Evolutionary conservation across 1,140 invertebrate species (phyloP).

Genomic region (Hylaeus anthracinus): DNA sequence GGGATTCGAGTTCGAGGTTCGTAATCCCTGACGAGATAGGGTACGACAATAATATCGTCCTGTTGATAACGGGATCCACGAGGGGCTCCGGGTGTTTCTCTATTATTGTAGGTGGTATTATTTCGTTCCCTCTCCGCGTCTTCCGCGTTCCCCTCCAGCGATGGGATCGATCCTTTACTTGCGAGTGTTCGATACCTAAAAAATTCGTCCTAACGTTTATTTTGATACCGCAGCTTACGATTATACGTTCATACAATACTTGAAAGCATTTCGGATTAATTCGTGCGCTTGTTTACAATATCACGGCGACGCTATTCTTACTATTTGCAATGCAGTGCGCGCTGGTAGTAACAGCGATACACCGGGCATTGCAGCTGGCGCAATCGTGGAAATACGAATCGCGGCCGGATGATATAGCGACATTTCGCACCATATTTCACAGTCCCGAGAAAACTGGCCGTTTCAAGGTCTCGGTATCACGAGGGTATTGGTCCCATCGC

Average conservation of each 20-base stretch:
- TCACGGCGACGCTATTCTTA: too few relatives aligned
- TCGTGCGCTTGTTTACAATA: too few relatives aligned
- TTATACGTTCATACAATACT: too few relatives aligned
- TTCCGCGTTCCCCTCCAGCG: neutral
- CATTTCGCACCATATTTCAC: too few relatives aligned
- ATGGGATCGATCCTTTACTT: conserved; percentile 25
- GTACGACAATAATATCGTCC: neutral
- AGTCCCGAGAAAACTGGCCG: neutral
- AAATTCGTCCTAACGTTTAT: neutral
- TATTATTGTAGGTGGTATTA: conserved; percentile 28
- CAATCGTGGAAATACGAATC: too few relatives aligned
- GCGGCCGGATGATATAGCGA: too few relatives aligned
- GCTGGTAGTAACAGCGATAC: too few relatives aligned
- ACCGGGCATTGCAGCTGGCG: too few relatives aligned
- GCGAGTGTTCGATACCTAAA: neutral
- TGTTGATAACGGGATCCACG: neutral
- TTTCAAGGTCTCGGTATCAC: conserved; percentile 31
- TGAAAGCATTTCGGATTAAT: too few relatives aligned
- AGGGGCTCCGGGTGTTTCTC: neutral
- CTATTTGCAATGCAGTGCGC: too few relatives aligned
- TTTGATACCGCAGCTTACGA: too few relatives aligned
- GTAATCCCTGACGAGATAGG: neutral
- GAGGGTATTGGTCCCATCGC: conserved; percentile 46
- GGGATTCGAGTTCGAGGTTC: neutral
- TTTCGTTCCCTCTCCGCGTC: neutral